A percentile compares a stretch with the other conserved stretches of the same genome.
These are phyloP conservation scores for Vidua macroura DNA, from an alignment of 2,113 vertebrate genomes.

Conservation along the genomic window DNA sequence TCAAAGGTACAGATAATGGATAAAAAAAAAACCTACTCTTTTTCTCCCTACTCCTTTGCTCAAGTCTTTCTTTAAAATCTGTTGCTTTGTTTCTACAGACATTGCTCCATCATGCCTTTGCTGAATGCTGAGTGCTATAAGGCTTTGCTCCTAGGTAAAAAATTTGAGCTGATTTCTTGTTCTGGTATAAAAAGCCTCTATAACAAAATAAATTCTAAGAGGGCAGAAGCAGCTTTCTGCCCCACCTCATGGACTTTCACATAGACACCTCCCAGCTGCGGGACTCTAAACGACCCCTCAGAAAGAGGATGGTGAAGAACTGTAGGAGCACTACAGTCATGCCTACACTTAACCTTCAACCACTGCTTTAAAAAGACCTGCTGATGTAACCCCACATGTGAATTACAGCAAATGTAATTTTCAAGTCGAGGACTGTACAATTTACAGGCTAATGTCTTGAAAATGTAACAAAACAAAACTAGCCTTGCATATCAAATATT, in stretches of 20 bases:
- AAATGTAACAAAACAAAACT: neutral
- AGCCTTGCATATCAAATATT: neutral
- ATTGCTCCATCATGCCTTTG: neutral
- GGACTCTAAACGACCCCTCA: neutral
- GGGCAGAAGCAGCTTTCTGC: neutral
- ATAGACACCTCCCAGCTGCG: fast-evolving
- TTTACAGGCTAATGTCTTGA: neutral
- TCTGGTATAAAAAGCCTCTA: neutral
- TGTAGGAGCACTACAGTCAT: neutral
- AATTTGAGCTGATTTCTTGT: neutral
- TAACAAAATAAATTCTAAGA: neutral
- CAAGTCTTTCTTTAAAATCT: neutral
- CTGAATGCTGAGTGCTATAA: neutral
- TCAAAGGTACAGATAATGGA: neutral
- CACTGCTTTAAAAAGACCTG: neutral
- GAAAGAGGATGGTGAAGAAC: neutral
- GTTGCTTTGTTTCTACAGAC: neutral
- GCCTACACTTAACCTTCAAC: neutral
- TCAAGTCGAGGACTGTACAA: neutral
- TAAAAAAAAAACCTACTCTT: neutral
- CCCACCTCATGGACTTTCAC: neutral
- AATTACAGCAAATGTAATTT: neutral
- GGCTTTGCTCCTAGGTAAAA: neutral
- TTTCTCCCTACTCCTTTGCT: neutral
- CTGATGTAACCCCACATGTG: neutral